Percentiles rank a stretch among this genome's conserved stretches.
These are phyloP conservation scores for Lepisosteus osseus DNA, from an alignment of 2,113 vertebrate species.

Conservation along the genomic window DNA sequence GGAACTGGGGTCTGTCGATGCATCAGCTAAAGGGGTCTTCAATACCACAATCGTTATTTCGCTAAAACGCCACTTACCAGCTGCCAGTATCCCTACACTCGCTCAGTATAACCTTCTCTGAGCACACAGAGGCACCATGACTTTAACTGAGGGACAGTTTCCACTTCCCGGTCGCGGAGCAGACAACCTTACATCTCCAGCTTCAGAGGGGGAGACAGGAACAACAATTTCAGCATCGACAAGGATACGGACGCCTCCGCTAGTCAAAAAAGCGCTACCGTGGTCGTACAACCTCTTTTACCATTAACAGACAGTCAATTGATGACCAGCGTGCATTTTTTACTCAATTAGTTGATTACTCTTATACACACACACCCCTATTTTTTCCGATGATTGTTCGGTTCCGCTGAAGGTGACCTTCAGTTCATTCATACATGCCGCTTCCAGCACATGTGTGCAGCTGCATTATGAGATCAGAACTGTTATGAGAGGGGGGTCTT, in stretches of 20 bases:
- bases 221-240: neutral
- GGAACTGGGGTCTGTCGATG: no score
- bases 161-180: slow-evolving; percentile 68
- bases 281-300: no score
- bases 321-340: no score
- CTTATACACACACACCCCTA: slow-evolving; percentile 21
- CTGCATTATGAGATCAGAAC: neutral
- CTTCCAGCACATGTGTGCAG: slow-evolving; percentile 53
- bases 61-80: slow-evolving; percentile 50
- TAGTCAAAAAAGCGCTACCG: no score
- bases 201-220: neutral
- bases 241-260: neutral
- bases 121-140: slow-evolving; percentile 46
- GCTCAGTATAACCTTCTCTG: slow-evolving; percentile 67
- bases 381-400: slow-evolving; percentile 29
- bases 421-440: slow-evolving; percentile 50
- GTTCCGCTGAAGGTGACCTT: slow-evolving; percentile 79
- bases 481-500: neutral
- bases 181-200: slow-evolving; percentile 17
- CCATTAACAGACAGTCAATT: no score
- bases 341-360: neutral
- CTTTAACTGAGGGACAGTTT: slow-evolving; percentile 50
- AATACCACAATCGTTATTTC: slow-evolving; percentile 3
- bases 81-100: slow-evolving; percentile 26
- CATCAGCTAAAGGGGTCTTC: no score